Evolutionary conservation across 2,113 vertebrate genomes (phyloP).

Genomic region (Anas platyrhynchos): DNA sequence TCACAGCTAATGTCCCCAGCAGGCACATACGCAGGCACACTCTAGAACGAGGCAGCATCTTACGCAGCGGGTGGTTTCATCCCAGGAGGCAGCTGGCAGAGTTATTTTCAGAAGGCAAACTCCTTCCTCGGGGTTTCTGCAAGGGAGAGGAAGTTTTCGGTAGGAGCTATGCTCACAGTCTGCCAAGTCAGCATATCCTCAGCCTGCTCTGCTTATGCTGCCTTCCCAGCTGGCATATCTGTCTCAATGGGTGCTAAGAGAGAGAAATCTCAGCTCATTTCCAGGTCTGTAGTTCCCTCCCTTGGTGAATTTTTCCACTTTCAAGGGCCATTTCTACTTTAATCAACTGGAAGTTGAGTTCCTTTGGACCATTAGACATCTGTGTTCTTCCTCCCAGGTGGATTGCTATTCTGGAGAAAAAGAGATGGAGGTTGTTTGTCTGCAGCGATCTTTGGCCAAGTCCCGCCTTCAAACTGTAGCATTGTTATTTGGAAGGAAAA

Average conservation of each 20-base stretch:
- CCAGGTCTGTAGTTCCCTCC: background rate
- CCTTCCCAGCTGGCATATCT: background rate
- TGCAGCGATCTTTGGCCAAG: constrained; percentile 9
- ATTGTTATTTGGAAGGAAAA: constrained; percentile 54
- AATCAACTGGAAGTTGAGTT: constrained; percentile 10
- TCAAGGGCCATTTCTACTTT: background rate
- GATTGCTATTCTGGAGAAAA: background rate
- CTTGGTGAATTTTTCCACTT: background rate
- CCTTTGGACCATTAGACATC: background rate
- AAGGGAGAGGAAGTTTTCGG: background rate
- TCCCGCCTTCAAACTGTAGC: background rate
- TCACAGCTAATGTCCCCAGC: background rate
- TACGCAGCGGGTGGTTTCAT: fast-evolving
- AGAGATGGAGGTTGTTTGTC: constrained; percentile 13
- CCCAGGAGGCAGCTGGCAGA: background rate
- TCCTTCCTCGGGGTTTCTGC: background rate
- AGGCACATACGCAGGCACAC: fast-evolving
- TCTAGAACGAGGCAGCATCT: background rate
- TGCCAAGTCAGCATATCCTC: background rate
- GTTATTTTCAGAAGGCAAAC: background rate
- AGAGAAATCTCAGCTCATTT: background rate
- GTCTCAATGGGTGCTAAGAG: background rate
- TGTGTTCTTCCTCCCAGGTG: constrained; percentile 32
- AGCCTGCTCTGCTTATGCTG: background rate
- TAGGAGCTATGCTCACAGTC: background rate